Evolutionary conservation across 2,888 invertebrate species (phyloP), one percentile per base, ranked within the genome.

Genomic region (Drosophila hamatofila): DNA sequence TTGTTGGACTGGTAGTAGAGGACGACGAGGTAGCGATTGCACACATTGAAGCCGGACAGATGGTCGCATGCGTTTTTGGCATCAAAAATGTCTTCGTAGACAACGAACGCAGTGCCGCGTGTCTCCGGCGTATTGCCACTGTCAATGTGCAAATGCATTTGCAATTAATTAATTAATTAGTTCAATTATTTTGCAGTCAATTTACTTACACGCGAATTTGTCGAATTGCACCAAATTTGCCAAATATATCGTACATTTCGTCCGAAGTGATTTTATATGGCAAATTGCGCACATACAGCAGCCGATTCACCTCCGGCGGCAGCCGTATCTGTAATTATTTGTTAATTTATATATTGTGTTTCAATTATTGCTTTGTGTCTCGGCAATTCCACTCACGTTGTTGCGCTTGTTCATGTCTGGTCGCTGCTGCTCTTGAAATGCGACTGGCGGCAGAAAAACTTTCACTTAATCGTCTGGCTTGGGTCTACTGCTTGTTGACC

Each of bases 201-300:
- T 35, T 21, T 18, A 64, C 97, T 96, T 95, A 98, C 98, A 99
- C 97, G 93, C 99, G 94, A 72, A 99, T 99, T 94, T 99, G 99
- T 85, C 99, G 94, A 79, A 99, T 99, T 4, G 99, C 99, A 85
- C 99, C 99, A 94, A 99, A 99, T 94, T 99, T 99, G 21, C 99
- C 99, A 94, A 99, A 99, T 77, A 99, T 99, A 93, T 99, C 99
- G 92, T 99, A 99, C 99, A 99, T 99, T 95, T 99, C 99, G 93
- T 99, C 99, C 8, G 97, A 98, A 56, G 99, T 99, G 83, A 99
- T 99, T 94, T 99, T 99, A 91, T 99, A 99, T 0, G 99, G 99
- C 71, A 99, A 94, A 94, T 99, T 99, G 90, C 99, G 95, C 12
- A 99, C 96, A 92, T 99, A 99, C 5, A 99, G 94, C 68, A 99